These are phyloP conservation scores for Microplitis deprimator DNA, from an alignment of 2,888 invertebrate species.

Conservation along the genomic window DNA sequence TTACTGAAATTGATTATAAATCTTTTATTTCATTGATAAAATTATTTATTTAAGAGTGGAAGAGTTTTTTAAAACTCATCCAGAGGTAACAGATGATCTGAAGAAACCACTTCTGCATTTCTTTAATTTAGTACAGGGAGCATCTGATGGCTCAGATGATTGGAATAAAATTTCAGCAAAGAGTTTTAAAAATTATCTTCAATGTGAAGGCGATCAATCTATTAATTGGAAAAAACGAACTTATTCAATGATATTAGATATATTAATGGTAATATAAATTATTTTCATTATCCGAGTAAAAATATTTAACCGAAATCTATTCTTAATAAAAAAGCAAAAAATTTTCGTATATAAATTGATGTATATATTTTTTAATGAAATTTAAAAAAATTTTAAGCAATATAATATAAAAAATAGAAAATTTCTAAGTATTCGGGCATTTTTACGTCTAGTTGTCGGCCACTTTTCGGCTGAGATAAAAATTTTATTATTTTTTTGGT, in stretches of 20 bases:
- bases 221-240: slow-evolving; percentile 61
- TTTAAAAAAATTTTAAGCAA: no score
- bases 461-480: no score
- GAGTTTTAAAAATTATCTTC: slow-evolving; percentile 18
- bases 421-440: no score
- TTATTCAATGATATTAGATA: slow-evolving; percentile 60
- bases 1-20: neutral
- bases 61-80: slow-evolving; percentile 43
- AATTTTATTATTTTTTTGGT: no score
- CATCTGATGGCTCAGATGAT: slow-evolving; percentile 48
- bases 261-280: slow-evolving; percentile 57
- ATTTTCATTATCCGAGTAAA: neutral
- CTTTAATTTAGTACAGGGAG: slow-evolving; percentile 39
- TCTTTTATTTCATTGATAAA: neutral
- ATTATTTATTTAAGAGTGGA: slow-evolving; percentile 43
- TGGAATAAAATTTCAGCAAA: slow-evolving; percentile 51
- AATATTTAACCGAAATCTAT: neutral
- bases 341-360: neutral
- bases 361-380: no score
- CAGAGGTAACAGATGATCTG: slow-evolving; percentile 46
- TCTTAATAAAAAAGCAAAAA: neutral
- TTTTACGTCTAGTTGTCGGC: no score
- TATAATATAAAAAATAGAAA: no score
- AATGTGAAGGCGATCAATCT: slow-evolving; percentile 48
- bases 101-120: slow-evolving; percentile 46